These are phyloP conservation scores for Sarcophaga caerulescens DNA, from an alignment of 2,888 invertebrate genomes.

Conservation along the genomic window DNA sequence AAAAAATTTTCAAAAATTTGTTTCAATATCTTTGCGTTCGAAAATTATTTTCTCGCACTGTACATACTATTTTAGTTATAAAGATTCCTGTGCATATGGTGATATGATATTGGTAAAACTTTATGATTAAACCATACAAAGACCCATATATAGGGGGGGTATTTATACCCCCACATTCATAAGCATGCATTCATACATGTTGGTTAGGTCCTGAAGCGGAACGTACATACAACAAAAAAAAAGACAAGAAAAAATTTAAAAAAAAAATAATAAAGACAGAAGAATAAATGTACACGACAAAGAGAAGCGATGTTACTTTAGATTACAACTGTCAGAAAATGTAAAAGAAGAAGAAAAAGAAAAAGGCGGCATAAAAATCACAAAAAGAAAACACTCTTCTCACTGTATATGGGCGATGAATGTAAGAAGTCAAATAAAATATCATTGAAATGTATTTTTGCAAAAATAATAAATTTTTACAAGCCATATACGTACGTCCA, in stretches of 20 bases:
- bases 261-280: background rate
- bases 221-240: background rate
- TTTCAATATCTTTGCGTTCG: no score
- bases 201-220: background rate
- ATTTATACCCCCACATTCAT: background rate
- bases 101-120: conserved; percentile 3
- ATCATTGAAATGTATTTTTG: background rate
- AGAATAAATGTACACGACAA: conserved; percentile 21
- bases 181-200: background rate
- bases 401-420: background rate
- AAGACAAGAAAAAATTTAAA: background rate
- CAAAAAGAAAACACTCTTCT: background rate
- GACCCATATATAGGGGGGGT: conserved; percentile 10
- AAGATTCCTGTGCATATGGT: background rate
- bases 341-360: background rate
- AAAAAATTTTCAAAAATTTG: no score
- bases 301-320: conserved; percentile 37
- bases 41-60: no score
- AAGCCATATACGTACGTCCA: no score
- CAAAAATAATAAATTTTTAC: no score
- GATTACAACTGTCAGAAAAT: conserved; percentile 56
- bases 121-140: conserved; percentile 25
- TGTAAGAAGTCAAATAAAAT: background rate
- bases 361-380: background rate
- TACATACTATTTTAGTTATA: background rate